Evolutionary conservation across 2,113 vertebrate species (phyloP), one percentile per base, ranked within the genome.

Genomic region (Thinocorus orbignyianus): DNA sequence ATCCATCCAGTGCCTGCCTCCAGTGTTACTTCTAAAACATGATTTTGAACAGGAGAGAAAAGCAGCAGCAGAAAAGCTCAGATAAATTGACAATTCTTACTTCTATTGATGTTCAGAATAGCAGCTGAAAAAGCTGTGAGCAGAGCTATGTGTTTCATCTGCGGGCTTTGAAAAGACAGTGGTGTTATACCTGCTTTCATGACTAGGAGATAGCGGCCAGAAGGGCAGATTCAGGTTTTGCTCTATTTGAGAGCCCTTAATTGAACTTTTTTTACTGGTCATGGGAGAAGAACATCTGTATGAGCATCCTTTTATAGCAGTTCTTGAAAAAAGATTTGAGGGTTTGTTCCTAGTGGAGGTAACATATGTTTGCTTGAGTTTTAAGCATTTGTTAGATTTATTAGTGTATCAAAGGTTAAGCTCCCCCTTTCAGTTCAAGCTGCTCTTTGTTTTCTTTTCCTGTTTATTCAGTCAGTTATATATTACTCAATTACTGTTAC

Each of bases 391-490:
- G 88, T 71, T 92, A 86, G 93, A 83, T 96, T 96, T 96, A 92
- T 80, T 83, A 96, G 85, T 86, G 93, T 96, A 94, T 93, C 95
- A 96, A 95, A 97, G 96, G 95, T 97, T 96, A 97, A 97, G 93
- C 95, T 95, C 72, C 9, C 93, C 51, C 55, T 93, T 96, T 94
- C 92, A 90, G 79, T 81, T 96, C 80, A 96, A 83, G 80, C 92
- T 94, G 71, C 48, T 95, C 94, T 96, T 96, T 96, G 95, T 95
- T 95, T 96, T 96, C 88, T 93, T 92, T 95, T 95, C 93, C 90
- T 96, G 95, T 96, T 96, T 96, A 92, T 97, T 96, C 90, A 96
- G 73, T 57, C 90, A 92, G 95, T 97, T 96, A 96, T 81, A 95
- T 96, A 96, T 97, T 96, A 92, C 79, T 94, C 85, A 96, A 74